A percentile compares a stretch with the other conserved stretches of the same genome.
These are phyloP conservation scores for Chironomus striatipennis DNA, from an alignment of 1,140 invertebrate species.

Conservation along the genomic window DNA sequence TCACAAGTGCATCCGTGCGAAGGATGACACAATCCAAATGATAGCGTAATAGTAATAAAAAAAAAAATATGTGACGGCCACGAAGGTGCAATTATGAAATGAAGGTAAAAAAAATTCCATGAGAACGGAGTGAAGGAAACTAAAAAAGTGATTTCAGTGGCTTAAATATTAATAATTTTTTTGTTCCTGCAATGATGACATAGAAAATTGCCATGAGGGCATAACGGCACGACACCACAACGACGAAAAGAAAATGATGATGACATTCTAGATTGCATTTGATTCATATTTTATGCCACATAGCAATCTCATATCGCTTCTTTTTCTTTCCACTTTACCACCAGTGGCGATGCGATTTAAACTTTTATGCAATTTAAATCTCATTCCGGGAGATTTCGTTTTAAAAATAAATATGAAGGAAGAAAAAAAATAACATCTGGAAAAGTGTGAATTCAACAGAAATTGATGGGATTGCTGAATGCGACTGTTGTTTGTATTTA, in stretches of 20 bases:
- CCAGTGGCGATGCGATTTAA: background rate
- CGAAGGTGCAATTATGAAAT: background rate
- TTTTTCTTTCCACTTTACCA: background rate
- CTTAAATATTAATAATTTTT: background rate
- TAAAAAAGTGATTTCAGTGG: background rate
- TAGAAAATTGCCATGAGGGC: background rate
- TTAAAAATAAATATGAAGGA: background rate
- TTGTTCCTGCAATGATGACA: background rate
- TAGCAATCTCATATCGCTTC: background rate
- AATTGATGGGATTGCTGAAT: no score
- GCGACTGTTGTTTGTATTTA: no score
- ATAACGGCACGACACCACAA: background rate
- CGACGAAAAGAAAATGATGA: background rate
- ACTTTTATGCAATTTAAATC: constrained; percentile 7
- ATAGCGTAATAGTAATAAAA: no score
- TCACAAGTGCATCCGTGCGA: no score
- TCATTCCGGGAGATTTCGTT: background rate
- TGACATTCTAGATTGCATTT: constrained; percentile 13
- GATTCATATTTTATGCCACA: constrained; percentile 9
- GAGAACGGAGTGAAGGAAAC: no score
- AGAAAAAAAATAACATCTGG: background rate
- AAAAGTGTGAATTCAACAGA: no score
- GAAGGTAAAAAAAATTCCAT: no score
- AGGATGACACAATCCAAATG: no score
- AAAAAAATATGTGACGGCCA: background rate